Base-by-base conservation (phyloP, 1,140 invertebrate species). In the Brachionus rotundiformis region DNA sequence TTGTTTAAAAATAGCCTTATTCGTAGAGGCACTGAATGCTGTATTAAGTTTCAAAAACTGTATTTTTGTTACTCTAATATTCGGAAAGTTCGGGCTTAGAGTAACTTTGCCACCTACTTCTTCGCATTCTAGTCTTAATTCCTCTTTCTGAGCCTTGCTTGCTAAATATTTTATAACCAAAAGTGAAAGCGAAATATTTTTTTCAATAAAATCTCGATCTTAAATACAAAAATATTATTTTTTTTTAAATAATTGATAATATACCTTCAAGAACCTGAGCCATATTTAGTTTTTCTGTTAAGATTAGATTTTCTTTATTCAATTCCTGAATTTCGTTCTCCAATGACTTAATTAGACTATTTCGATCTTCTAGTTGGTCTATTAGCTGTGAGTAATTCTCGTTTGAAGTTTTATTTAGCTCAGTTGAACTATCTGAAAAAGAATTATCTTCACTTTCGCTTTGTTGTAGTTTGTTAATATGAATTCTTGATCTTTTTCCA, bases 391-490 rank as follows among this genome's bases (percentile, higher is more conserved):
- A 49, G 47, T n/a, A 49, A 16, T 49, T 49, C 47, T 49, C 47
- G 16, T 49, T 49, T 49, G 47, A 49, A 7, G 16, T 16, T 16
- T 49, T 49, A 49, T 49, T 49, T 49, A 3, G 16, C n/a, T 49
- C 16, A 16, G 47, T 49, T 49, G 47, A 49, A 49, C 47, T 49
- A 49, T 49, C 47, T 49, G 47, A 49, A 5, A 11, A 49, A 49
- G 47, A 49, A 49, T 49, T 49, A 49, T 49, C 47, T 49, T 49
- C 47, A 49, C 47, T 49, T 49, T 49, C 47, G 16, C 47, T 49
- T 1, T n/a, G 1, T 49, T 19, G 44, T 49, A 49, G 44, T 49
- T 49, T 49, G 25, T 63, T 29, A 29, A 11, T 6, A 63, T 2
- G 16, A 59, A 16, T 61, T 23, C 5, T 61, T 61, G 54, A 61